These are phyloP conservation scores for Cordilura impudica DNA, from an alignment of 2,888 invertebrate genomes.

Conservation along the genomic window DNA sequence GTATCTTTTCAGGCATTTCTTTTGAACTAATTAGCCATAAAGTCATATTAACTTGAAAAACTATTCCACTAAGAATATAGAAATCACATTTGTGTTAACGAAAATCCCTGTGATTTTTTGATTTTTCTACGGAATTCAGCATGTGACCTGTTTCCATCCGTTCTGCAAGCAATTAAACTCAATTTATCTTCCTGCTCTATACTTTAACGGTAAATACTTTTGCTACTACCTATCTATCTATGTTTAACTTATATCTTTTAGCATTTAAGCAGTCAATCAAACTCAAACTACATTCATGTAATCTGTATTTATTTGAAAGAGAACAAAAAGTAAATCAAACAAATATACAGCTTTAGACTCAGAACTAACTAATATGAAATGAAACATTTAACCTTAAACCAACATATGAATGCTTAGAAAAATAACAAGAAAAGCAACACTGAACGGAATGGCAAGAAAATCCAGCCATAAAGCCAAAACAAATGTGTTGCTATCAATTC, in stretches of 20 bases:
- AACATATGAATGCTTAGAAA: slow-evolving; percentile 2
- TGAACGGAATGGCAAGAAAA: slow-evolving; percentile 9
- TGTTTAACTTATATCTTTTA: no score
- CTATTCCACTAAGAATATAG: background rate
- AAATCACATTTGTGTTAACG: background rate
- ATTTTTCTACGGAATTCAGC: background rate
- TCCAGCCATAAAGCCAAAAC: slow-evolving; percentile 43
- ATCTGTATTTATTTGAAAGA: slow-evolving; percentile 49
- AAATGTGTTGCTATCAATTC: slow-evolving; percentile 41
- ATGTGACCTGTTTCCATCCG: background rate
- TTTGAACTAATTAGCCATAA: slow-evolving; percentile 29
- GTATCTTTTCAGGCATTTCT: slow-evolving; percentile 13
- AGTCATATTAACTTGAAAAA: background rate
- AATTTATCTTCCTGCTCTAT: background rate
- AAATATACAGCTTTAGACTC: slow-evolving; percentile 7
- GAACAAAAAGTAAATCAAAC: background rate
- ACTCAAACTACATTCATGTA: slow-evolving; percentile 38
- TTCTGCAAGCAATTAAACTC: slow-evolving; percentile 1
- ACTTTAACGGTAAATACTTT: background rate
- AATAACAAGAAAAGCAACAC: background rate
- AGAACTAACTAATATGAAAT: slow-evolving; percentile 23
- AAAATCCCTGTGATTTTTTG: background rate
- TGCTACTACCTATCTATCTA: slow-evolving; percentile 38
- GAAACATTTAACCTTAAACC: slow-evolving; percentile 22
- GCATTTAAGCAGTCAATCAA: slow-evolving; percentile 44